A percentile compares a stretch with the other conserved stretches of the same genome.
phyloP scores from a whole-genome alignment of 2,888 invertebrate genomes.

The Aquatica leii region DNA sequence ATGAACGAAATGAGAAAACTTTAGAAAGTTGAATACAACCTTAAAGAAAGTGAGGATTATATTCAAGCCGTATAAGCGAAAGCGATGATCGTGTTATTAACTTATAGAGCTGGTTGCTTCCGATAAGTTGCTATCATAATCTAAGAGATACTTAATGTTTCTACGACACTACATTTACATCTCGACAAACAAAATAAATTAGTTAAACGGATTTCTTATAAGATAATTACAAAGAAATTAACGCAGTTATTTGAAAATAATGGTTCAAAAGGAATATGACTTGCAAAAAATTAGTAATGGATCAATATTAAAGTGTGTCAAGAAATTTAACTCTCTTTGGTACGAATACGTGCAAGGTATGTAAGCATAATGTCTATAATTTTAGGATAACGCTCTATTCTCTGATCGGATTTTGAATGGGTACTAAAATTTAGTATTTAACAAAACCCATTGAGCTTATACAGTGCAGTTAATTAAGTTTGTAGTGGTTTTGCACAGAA shows the following conservation, averaged over 20 bases:
- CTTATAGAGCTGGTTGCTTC: slow-evolving; percentile 50
- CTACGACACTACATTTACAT: slow-evolving; percentile 2
- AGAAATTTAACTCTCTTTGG: slow-evolving; percentile 8
- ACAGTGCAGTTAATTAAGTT: slow-evolving; percentile 15
- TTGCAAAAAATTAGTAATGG: slow-evolving; percentile 20
- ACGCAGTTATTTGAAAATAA: slow-evolving; percentile 21
- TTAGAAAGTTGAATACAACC: slow-evolving; percentile 51
- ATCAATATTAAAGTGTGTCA: slow-evolving; percentile 22
- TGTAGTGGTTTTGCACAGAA: slow-evolving; percentile 9
- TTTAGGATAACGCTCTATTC: background rate
- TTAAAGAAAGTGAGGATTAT: slow-evolving; percentile 51
- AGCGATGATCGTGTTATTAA: slow-evolving; percentile 48
- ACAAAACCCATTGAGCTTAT: background rate
- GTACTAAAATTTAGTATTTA: background rate
- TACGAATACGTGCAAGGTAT: background rate
- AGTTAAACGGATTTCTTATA: background rate
- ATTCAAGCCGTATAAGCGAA: slow-evolving; percentile 52
- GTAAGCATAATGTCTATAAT: background rate
- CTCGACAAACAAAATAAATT: background rate
- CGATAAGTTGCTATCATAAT: slow-evolving; percentile 53
- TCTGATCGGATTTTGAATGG: background rate
- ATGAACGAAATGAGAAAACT: slow-evolving; percentile 52
- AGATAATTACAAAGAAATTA: slow-evolving; percentile 6
- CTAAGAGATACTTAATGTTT: slow-evolving; percentile 45
- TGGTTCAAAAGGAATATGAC: slow-evolving; percentile 32